A percentile compares a stretch with the other conserved stretches of the same genome.
phyloP scores from a whole-genome alignment of 2,888 invertebrate genomes.

The Calameuta idolon region DNA sequence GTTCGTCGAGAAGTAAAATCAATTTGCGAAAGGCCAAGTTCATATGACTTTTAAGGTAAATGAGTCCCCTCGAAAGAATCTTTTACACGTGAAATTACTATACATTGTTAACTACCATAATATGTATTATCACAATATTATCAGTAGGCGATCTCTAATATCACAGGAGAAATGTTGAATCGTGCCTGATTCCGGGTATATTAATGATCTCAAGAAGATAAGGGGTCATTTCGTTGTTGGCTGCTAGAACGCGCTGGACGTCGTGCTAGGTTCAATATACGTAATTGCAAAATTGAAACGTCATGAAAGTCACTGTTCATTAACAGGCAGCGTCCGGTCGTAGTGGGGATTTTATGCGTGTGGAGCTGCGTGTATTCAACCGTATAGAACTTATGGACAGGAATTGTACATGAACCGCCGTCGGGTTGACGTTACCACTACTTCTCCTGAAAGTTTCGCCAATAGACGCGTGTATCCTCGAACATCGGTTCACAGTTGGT shows the following conservation, averaged over 20 bases:
- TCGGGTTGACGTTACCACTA: background rate
- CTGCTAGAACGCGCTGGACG: background rate
- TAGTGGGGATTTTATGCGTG: background rate
- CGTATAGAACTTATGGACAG: background rate
- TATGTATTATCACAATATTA: too few relatives aligned
- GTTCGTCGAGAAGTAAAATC: too few relatives aligned
- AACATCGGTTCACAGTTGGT: constrained; percentile 1
- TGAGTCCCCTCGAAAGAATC: too few relatives aligned
- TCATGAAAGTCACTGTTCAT: constrained; percentile 18
- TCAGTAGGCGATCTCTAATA: background rate
- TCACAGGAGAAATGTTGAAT: background rate
- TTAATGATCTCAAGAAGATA: background rate
- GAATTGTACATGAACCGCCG: constrained; percentile 2
- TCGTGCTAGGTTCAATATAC: constrained; percentile 1
- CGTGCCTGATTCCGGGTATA: background rate
- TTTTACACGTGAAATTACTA: too few relatives aligned
- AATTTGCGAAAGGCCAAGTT: too few relatives aligned
- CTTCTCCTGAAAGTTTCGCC: background rate
- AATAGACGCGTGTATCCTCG: background rate
- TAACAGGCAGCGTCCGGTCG: constrained; percentile 31
- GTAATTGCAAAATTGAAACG: constrained; percentile 53
- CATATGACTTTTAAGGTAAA: too few relatives aligned
- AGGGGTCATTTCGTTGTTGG: background rate
- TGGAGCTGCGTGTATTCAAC: background rate
- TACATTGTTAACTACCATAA: too few relatives aligned